Base-by-base conservation (phyloP, 2,113 vertebrate species). In the Hippopotamus amphibius region DNA sequence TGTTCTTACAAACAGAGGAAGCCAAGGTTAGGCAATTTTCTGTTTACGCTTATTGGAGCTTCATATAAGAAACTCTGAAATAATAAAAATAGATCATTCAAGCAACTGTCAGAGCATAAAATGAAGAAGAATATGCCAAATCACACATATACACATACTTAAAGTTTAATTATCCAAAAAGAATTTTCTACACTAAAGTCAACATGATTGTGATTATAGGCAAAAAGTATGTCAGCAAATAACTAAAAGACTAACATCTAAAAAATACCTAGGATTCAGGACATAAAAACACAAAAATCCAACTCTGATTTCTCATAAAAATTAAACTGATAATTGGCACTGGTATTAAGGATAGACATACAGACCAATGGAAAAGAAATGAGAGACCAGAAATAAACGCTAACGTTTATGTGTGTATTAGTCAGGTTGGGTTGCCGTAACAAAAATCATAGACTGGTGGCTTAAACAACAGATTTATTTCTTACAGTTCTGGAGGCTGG, bases 11-110 rank as follows among this genome's bases (percentile, higher is more conserved):
- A 80, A 71, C 50, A 72, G 26, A 66, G 26, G 17, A 37, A 83
- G 37, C 26, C 33, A 37, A 90, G 6, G 17, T 53, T 84, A 88
- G 10, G 24, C 57, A 88, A 88, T 77, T 79, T 90, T 84, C 59
- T n/a, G 72, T 37, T 95, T 82, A 88, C 68, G 4, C 13, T 86
- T 92, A 88, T 48, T 68, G 24, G 24, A 89, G 30, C 46, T 71
- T 92, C 43, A 90, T 6, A 81, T 6, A 97, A 92, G 43, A 90
- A 96, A 92, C n/a, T 87, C 57, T 71, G 53, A 96, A 95, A 90
- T 68, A 82, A 81, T 59, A 90, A 76, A 96, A 77, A 87, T 16
- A 69, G 21, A 77, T 37, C 13, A 57, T 41, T 84, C 9, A 92
- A 95, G 50, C 66, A 90, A 87, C 6, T 57, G 48, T 68, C 19